Percentiles rank a stretch among this genome's conserved stretches.
These are phyloP conservation scores for Mythimna lalbum DNA, from an alignment of 2,888 invertebrate species.

Conservation along the genomic window DNA sequence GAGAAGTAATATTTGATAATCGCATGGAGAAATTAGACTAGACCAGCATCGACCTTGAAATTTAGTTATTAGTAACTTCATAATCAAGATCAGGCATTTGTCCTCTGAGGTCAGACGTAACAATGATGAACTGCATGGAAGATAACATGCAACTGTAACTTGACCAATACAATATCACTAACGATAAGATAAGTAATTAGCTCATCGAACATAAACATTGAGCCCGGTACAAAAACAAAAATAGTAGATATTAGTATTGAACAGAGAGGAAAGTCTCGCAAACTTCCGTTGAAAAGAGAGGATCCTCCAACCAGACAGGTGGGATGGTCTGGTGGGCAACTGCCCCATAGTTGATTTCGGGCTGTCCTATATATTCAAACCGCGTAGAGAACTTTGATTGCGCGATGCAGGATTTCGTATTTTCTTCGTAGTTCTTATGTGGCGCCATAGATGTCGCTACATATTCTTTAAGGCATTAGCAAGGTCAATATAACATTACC, in stretches of 20 bases:
- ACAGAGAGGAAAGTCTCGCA: too few relatives aligned
- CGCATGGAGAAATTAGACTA: neutral
- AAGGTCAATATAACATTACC: neutral
- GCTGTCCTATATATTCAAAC: too few relatives aligned
- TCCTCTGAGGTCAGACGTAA: constrained; percentile 7
- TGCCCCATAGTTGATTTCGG: too few relatives aligned
- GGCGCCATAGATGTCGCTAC: too few relatives aligned
- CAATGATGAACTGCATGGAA: constrained; percentile 12
- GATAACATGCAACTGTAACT: constrained; percentile 14
- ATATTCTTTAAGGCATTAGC: neutral
- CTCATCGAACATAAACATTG: constrained; percentile 6
- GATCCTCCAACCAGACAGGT: too few relatives aligned
- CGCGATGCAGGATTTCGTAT: too few relatives aligned
- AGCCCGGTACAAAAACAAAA: neutral
- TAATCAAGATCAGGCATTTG: constrained; percentile 13
- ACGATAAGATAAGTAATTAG: constrained; percentile 21
- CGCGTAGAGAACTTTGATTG: too few relatives aligned
- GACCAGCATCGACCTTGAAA: neutral
- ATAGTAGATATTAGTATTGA: too few relatives aligned
- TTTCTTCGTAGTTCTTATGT: too few relatives aligned
- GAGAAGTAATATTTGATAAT: neutral
- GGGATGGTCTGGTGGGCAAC: too few relatives aligned
- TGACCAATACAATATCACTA: constrained; percentile 15
- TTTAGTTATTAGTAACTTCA: neutral
- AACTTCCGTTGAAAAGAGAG: too few relatives aligned